These are phyloP conservation scores for Drosophila paucipuncta DNA, from an alignment of 2,888 invertebrate genomes.

Conservation along the genomic window DNA sequence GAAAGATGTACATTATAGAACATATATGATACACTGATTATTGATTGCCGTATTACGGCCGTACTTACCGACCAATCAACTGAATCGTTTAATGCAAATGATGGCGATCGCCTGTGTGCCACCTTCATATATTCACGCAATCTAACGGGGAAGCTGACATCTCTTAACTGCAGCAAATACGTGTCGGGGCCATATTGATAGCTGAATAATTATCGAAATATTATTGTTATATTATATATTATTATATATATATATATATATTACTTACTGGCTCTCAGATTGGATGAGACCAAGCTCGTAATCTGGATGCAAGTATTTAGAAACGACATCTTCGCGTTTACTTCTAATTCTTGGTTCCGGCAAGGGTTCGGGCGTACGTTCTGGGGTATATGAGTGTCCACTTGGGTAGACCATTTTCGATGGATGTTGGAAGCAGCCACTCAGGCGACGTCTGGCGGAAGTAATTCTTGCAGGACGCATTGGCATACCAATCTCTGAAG, in stretches of 20 bases:
- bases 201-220: conserved; percentile 85
- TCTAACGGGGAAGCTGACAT: conserved; percentile 97
- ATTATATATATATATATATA: too few species aligned
- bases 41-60: background rate
- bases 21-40: background rate
- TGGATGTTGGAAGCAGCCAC: conserved; percentile 95
- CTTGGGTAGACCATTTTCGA: conserved; percentile 97
- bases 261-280: conserved; percentile 93
- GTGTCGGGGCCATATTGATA: conserved; percentile 99
- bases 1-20: conserved; percentile 37
- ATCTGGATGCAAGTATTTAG: conserved; percentile 92
- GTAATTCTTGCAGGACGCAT: conserved; percentile 94
- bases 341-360: conserved; percentile 85
- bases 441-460: conserved; percentile 92
- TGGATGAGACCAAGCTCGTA: conserved; percentile 93
- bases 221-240: too few species aligned
- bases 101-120: conserved; percentile 92
- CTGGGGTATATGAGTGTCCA: conserved; percentile 92
- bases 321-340: conserved; percentile 90
- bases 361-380: conserved; percentile 89
- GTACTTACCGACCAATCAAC: conserved; percentile 91
- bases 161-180: conserved; percentile 96
- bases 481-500: conserved; percentile 94
- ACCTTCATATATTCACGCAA: conserved; percentile 97
- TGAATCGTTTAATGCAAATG: conserved; percentile 89